Evolutionary conservation across 2,888 invertebrate species (phyloP).

Genomic region (Tyria jacobaeae): DNA sequence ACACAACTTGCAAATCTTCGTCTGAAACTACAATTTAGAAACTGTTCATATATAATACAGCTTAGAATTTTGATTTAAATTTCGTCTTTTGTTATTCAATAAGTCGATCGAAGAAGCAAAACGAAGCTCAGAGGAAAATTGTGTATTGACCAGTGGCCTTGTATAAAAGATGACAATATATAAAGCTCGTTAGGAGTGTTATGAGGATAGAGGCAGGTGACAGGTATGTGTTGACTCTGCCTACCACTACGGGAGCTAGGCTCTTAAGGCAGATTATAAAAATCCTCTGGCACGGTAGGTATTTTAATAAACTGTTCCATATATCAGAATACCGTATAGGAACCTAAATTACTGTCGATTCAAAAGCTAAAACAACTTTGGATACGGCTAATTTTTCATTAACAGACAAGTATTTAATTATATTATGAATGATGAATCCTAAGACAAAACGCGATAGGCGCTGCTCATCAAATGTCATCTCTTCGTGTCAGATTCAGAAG

Average conservation of each 20-base stretch:
- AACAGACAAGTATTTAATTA: not conserved
- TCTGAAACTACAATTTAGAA: constrained; percentile 60
- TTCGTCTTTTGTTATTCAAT: not conserved
- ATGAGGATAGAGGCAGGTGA: no score
- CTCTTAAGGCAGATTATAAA: no score
- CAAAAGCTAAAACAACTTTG: not conserved
- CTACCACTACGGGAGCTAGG: no score
- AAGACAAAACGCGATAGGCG: not conserved
- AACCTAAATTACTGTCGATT: not conserved
- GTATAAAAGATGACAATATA: no score
- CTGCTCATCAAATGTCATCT: not conserved
- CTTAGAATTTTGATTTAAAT: not conserved
- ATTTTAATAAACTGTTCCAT: not conserved
- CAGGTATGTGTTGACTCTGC: no score
- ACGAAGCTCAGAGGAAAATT: no score
- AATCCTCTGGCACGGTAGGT: no score
- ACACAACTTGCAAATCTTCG: constrained; percentile 81
- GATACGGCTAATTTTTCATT: not conserved
- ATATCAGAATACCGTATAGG: not conserved
- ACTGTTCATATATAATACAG: not conserved
- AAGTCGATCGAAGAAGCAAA: no score
- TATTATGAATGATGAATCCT: not conserved
- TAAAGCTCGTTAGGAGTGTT: no score
- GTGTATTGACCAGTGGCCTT: no score
- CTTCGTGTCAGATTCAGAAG: not conserved